Base-by-base conservation (phyloP, 2,888 invertebrate genomes). In the Elmis aenea region DNA sequence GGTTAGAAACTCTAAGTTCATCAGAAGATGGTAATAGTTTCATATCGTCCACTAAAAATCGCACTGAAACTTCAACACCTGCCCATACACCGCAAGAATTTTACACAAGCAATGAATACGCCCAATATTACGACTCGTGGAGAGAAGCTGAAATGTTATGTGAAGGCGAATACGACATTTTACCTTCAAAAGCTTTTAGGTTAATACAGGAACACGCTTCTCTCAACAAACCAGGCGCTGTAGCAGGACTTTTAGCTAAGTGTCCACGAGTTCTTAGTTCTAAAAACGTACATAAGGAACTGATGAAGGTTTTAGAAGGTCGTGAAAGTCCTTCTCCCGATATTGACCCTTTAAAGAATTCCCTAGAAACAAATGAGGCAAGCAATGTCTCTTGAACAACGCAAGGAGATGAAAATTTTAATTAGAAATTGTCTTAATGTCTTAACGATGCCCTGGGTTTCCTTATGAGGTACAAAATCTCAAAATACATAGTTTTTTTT, bases 181-280 rank as follows among this genome's bases (percentile, higher is more conserved):
- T 77, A 16, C 77, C 78, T 2, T 77, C 78, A 1, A 73, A 74
- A 51, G 73, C 77, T 1, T 76, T 78, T 52, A 73, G 72, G 46
- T 59, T 71, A 1, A 55, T 77, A 15, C 73, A 75, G 51, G 75
- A 75, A 26, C 68, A 72, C 40, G 61, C 67, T 1, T 58, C 55
- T 24, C 62, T 61, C 30, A 53, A 69, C 51, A 60, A 57, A 47
- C 51, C 60, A 2, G 62, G 62, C 14, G 62, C 58, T 40, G 61
- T 75, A 45, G 69, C 71, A 41, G 68, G 73, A 5, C 67, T 75
- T 51, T 70, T 73, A 13, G 77, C 76, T 1, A 71, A 76, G 29
- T 82, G 81, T 61, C 81, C 81, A 0, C 68, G 79, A 34, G 75
- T 79, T 24, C 66, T 75, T 41, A 79, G 77, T 52, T 71, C 74